These are phyloP conservation scores for Pammene aurita DNA, from an alignment of 2,888 invertebrate species.

Conservation along the genomic window DNA sequence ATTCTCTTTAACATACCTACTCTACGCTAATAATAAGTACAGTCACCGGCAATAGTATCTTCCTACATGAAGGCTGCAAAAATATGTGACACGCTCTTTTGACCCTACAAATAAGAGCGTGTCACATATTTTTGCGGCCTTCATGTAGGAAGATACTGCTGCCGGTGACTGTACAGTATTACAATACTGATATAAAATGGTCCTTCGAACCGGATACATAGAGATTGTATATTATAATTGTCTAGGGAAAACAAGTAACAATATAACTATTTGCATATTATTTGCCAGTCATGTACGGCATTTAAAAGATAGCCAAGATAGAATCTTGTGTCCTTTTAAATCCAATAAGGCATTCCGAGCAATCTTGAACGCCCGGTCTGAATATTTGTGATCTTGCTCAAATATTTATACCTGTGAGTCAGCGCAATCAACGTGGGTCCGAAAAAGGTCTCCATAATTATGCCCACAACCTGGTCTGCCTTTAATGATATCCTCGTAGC, in stretches of 20 bases:
- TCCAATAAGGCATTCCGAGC: constrained; percentile 31
- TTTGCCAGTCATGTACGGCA: constrained; percentile 11
- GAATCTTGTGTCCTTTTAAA: constrained; percentile 20
- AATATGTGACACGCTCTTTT: no score
- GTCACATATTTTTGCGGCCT: no score
- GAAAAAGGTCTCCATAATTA: constrained; percentile 30
- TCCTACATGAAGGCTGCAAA: no score
- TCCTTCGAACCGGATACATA: constrained; percentile 3
- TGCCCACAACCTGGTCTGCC: constrained; percentile 6
- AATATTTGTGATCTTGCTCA: constrained; percentile 33
- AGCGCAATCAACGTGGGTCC: constrained; percentile 18
- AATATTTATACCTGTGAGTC: constrained; percentile 33
- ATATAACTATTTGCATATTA: background rate
- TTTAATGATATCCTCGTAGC: background rate
- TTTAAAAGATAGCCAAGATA: constrained; percentile 8
- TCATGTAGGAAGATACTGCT: no score
- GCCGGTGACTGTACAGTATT: no score
- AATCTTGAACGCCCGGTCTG: constrained; percentile 19
- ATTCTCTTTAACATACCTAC: background rate
- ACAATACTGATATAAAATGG: background rate
- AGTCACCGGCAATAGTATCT: no score
- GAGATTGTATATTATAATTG: background rate
- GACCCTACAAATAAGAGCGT: no score
- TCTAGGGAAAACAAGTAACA: background rate
- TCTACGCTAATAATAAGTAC: no score